Evolutionary conservation across 2,888 invertebrate genomes (phyloP).

Genomic region (Dicyrtomina minuta): DNA sequence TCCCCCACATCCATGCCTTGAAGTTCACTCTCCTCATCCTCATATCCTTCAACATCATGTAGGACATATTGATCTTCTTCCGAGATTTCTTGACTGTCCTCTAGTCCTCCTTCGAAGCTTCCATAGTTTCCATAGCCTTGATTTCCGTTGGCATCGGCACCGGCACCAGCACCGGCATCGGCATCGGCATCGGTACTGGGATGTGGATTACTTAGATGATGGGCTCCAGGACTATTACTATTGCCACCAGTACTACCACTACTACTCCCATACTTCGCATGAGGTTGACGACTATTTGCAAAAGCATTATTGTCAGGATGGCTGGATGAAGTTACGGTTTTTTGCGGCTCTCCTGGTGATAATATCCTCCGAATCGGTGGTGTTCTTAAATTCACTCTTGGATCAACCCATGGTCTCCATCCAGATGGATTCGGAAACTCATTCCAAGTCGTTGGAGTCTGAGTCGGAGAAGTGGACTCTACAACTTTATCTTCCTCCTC

Average conservation of each 20-base stretch:
- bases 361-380: constrained; percentile 22
- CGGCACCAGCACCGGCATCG: background rate
- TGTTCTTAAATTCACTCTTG: constrained; percentile 28
- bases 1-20: constrained; percentile 40
- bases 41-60: constrained; percentile 3
- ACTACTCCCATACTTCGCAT: too few species aligned
- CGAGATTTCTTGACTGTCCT: constrained; percentile 1
- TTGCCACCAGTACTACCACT: background rate
- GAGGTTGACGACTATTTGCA: background rate
- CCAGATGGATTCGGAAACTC: constrained; percentile 6
- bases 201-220: background rate
- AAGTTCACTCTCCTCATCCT: constrained; percentile 31
- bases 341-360: constrained; percentile 24
- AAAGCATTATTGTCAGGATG: too few species aligned
- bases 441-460: constrained; percentile 22
- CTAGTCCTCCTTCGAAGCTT: background rate
- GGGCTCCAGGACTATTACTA: too few species aligned
- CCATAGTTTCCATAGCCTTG: constrained; percentile 10
- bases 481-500: background rate
- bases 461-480: background rate
- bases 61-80: constrained; percentile 18
- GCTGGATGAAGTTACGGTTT: constrained; percentile 7
- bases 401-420: background rate
- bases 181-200: background rate
- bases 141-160: background rate